These are phyloP conservation scores for Cherax quadricarinatus DNA, from an alignment of 1,140 invertebrate genomes.

Conservation along the genomic window DNA sequence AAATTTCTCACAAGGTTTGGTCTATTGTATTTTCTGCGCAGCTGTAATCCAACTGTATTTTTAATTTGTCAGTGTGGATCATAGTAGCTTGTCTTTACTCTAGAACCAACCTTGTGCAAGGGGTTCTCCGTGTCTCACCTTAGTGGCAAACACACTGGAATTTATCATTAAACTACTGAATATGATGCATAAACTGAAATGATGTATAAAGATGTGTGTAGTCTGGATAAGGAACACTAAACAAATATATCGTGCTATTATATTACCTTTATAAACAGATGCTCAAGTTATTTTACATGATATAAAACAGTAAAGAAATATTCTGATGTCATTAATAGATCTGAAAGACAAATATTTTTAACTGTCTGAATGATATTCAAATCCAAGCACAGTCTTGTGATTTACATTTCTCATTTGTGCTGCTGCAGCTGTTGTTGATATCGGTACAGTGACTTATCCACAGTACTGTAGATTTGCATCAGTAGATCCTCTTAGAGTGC, in stretches of 20 bases:
- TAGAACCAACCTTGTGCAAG: neutral
- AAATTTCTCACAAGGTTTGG: conserved; percentile 17
- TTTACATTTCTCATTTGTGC: too few relatives aligned
- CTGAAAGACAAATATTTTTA: too few relatives aligned
- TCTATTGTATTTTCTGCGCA: neutral
- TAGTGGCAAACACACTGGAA: neutral
- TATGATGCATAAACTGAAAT: neutral
- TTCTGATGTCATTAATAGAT: too few relatives aligned
- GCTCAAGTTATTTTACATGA: too few relatives aligned
- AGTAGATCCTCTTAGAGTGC: neutral
- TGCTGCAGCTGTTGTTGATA: neutral
- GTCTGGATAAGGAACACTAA: too few relatives aligned
- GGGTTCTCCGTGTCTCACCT: neutral
- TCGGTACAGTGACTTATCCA: neutral
- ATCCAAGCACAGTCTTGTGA: too few relatives aligned
- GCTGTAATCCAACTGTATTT: neutral
- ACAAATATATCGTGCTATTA: too few relatives aligned
- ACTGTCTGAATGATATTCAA: too few relatives aligned
- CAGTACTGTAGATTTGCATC: neutral
- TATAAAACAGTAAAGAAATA: too few relatives aligned
- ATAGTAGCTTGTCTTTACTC: neutral
- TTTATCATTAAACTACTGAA: neutral
- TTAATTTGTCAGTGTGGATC: neutral
- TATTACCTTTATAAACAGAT: too few relatives aligned
- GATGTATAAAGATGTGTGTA: neutral